Evolutionary conservation across 1,140 invertebrate species (phyloP), one percentile per base, ranked within the genome.

Genomic region (Thalassaphorura encarpata): DNA sequence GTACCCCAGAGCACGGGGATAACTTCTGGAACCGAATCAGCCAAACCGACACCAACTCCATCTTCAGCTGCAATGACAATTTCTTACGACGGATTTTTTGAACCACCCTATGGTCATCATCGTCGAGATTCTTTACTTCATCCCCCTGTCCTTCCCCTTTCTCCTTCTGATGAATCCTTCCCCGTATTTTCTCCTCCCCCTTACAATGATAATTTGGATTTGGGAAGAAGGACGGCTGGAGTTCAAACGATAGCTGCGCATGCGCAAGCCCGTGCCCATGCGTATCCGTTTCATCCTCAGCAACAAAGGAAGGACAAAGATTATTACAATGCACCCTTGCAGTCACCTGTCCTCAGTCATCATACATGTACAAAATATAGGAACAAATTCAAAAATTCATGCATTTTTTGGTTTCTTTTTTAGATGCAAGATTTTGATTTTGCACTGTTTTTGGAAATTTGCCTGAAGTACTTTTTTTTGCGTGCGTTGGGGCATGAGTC

Each of bases 321-420:
- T 28, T 4, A 21, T 26, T 60, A 78, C 79, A 36, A 78, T 81
- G 39, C 73, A 80, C 27, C 77, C 79, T 49, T 85, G 81, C 21
- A 76, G 83, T 81, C 80, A n/a, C 84, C 83, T 33, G 78, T 79
- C 60, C 77, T 77, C 40, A 86, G 84, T 56, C 84, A 89, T 74
- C 84, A 87, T 66, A 85, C 84, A 75, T 88, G 85, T 88, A 87
- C 84, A 26, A n/a, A n/a, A n/a, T n/a, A n/a, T n/a, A n/a, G n/a
- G n/a, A n/a, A n/a, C n/a, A n/a, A n/a, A 5, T 5, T 41, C 21
- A n/a, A 29, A 16, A 40, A 40, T 23, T 48, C 15, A 26, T 48
- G 8, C 26, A 21, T 11, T 47, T 47, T 27, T 4, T 15, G 11
- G 11, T 51, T 51, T 36, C 26, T 63, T 33, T 16, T 43, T 23